Evolutionary conservation across 2,113 vertebrate species (phyloP).

Genomic region (Otocyon megalotis): DNA sequence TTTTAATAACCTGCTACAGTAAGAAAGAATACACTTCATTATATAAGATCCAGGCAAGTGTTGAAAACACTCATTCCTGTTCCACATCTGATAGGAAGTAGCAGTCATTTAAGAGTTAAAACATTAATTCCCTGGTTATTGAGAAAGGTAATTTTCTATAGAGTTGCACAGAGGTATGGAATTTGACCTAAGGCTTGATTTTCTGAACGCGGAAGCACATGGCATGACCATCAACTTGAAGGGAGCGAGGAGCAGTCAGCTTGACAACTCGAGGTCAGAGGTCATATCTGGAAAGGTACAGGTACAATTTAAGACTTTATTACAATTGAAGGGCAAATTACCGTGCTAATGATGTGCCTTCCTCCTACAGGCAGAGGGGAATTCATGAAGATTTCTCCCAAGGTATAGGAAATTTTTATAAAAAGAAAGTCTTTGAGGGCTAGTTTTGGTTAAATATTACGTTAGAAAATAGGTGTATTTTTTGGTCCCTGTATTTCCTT

Average conservation of each 20-base stretch:
- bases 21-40: background rate
- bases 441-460: constrained; percentile 18
- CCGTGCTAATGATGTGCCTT: constrained; percentile 77
- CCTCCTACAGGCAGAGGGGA: constrained; percentile 68
- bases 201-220: constrained; percentile 73
- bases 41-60: background rate
- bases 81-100: constrained; percentile 53
- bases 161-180: constrained; percentile 71
- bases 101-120: constrained; percentile 51
- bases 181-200: constrained; percentile 79
- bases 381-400: constrained; percentile 65
- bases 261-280: constrained; percentile 77
- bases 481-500: constrained; percentile 1
- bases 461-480: background rate
- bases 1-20: background rate
- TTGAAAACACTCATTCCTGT: background rate
- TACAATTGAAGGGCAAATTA: constrained; percentile 75
- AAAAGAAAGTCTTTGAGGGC: constrained; percentile 55
- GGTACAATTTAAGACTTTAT: constrained; percentile 82
- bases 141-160: constrained; percentile 78
- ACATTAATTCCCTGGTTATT: constrained; percentile 66
- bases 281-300: constrained; percentile 73
- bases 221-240: constrained; percentile 77
- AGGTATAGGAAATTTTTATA: background rate
- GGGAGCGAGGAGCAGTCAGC: constrained; percentile 75